Percentiles rank a stretch among this genome's conserved stretches.
Evolutionary conservation across 2,888 invertebrate genomes (phyloP).

Genomic region (Morpho deidamia): DNA sequence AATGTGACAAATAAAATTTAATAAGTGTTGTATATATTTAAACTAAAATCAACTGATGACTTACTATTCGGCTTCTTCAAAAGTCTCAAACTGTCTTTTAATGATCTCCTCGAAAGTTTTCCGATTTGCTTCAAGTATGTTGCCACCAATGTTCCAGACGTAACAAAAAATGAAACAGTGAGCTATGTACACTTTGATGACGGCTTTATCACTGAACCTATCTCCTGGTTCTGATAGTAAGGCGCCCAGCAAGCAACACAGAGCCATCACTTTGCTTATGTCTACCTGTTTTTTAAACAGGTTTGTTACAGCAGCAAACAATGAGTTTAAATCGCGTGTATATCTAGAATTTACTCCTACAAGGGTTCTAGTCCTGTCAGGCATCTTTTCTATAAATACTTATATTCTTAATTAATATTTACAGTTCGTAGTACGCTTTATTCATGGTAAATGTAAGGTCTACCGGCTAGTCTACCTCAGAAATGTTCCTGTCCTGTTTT

Average conservation of each 20-base stretch:
- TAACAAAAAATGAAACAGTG: slow-evolving; percentile 90
- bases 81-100: slow-evolving; percentile 83
- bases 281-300: slow-evolving; percentile 79
- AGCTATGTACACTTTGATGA: slow-evolving; percentile 81
- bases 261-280: slow-evolving; percentile 87
- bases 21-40: too few species aligned
- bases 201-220: slow-evolving; percentile 79
- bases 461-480: too few species aligned
- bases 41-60: slow-evolving; percentile 14
- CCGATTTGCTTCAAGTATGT: slow-evolving; percentile 84
- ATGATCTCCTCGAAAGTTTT: slow-evolving; percentile 84
- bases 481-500: too few species aligned
- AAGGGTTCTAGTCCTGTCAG: too few species aligned
- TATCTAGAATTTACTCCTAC: too few species aligned
- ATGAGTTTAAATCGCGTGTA: too few species aligned
- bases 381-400: too few species aligned
- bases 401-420: too few species aligned
- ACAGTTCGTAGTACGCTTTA: too few species aligned
- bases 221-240: slow-evolving; percentile 81
- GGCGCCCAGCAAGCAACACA: slow-evolving; percentile 86
- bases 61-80: slow-evolving; percentile 80
- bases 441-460: too few species aligned
- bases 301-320: too few species aligned
- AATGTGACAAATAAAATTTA: too few species aligned
- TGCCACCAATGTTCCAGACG: slow-evolving; percentile 93